These are phyloP conservation scores for Pogona vitticeps DNA, from an alignment of 2,113 vertebrate species.

Conservation along the genomic window DNA sequence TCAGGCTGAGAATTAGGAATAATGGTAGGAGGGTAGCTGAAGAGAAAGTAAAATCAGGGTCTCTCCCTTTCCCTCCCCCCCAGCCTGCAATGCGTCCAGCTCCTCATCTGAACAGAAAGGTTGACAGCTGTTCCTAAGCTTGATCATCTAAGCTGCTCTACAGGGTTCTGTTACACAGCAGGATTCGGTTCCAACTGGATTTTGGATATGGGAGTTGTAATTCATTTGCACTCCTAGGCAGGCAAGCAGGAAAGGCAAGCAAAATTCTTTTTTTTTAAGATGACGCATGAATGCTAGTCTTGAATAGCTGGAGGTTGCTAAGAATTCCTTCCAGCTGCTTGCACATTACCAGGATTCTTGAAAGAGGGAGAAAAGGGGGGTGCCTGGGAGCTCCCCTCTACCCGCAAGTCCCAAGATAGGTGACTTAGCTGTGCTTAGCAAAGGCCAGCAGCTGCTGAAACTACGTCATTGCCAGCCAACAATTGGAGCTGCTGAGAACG, in stretches of 20 bases:
- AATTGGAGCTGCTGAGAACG: conserved; percentile 63
- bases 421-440: conserved; percentile 64
- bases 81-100: conserved; percentile 14
- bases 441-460: conserved; percentile 66
- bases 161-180: background rate
- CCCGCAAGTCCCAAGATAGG: conserved; percentile 51
- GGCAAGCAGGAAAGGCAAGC: background rate
- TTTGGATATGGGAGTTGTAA: background rate
- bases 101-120: conserved; percentile 11
- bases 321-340: conserved; percentile 50
- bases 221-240: background rate
- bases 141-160: background rate
- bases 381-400: conserved; percentile 22
- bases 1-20: background rate
- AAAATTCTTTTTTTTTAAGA: conserved; percentile 33
- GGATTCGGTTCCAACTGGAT: conserved; percentile 17
- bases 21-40: background rate
- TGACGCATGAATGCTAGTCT: conserved; percentile 20
- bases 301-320: conserved; percentile 33
- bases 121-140: background rate
- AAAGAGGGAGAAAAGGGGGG: conserved; percentile 28
- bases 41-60: background rate
- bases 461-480: conserved; percentile 61
- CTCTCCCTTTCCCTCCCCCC: conserved; percentile 3
- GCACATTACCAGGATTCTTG: background rate